Base-by-base conservation (phyloP, 2,113 vertebrate genomes). In the Egretta garzetta region DNA sequence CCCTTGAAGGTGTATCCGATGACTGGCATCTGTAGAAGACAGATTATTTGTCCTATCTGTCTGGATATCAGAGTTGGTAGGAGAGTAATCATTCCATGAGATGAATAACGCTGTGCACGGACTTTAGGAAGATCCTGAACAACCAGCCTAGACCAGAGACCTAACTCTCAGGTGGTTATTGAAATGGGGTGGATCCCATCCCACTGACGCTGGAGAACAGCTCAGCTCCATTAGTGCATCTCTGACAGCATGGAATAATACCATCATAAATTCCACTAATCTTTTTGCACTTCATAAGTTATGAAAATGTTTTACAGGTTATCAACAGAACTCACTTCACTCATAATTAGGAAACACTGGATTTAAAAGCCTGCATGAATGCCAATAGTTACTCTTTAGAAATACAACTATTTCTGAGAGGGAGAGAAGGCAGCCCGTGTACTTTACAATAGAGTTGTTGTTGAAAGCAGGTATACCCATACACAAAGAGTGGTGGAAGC, bases 231-330 rank as follows among this genome's bases (percentile, higher is more conserved):
- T 91, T 95, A 94, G 32, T 11, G 4, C 26, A n/a, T 60, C 63
- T 66, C 80, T 68, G 72, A 10, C 72, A 63, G 62, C 4, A 12
- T 24, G 55, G 74, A 82, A 88, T 47, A 86, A 90, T 30, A 13
- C 58, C 66, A 49, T 83, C 62, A 11, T 47, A 91, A 86, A 30
- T 88, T 93, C 84, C 91, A 84, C 66, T 74, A 52, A 95, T 91
- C 47, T 73, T 93, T 88, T 72, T 88, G 77, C 70, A 86, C 12
- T 71, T 96, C 35, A 4, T 75, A 93, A 88, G 64, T 79, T 49
- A 58, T 24, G 70, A 81, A 91, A 93, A 72, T 80, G 28, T 53
- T 72, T 79, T 90, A 39, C 53, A 91, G 66, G 62, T 70, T 96
- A 91, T 90, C 83, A 85, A 13, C 52, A 79, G 68, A 86, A 88